Evolutionary conservation across 2,888 invertebrate genomes (phyloP), one percentile per base, ranked within the genome.

Genomic region (Pyrrhosoma nymphula): DNA sequence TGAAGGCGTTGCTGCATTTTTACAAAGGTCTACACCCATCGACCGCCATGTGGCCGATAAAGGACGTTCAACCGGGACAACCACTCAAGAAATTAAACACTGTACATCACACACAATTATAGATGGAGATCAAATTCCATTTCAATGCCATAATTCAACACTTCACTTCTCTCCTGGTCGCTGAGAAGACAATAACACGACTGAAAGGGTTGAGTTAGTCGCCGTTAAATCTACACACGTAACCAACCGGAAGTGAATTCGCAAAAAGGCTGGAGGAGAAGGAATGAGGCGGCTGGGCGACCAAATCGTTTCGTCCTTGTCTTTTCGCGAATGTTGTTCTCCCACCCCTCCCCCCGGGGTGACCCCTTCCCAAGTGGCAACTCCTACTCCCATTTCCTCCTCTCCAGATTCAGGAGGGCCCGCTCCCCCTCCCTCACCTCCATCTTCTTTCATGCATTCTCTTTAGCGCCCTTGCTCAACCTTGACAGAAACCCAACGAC

Each of bases 281-380:
- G 47, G 93, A 93, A 69, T 93, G 93, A 93, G 90, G 56, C 56
- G 90, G 55, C 26, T 60, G 35, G 91, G 63, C 93, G 14, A 93
- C 69, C 35, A 93, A 93, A 93, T 93, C 93, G 93, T 55, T 93
- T 93, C 93, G 93, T 93, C 93, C 91, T 91, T 91, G 93, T 93
- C 39, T 47, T 30, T 23, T 63, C 39, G 26, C 47, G 69, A 93
- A 75, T 93, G 69, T 39, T 47, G 30, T 47, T 60, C 39, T 20
- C 82, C 69, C 26, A 1, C 75, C 93, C 69, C 63, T 89, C 60
- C 75, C 30, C 47, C 47, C 47, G 56, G 12, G 35, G n/a, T 3
- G 18, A 30, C 26, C 20, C 47, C 47, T 47, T 47, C 47, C 47
- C 47, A 47, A 47, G 47, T 8, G 47, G 47, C 88, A 56, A 47